Base-by-base conservation (phyloP, 2,888 invertebrate species). In the Embidobia sp. region DNA sequence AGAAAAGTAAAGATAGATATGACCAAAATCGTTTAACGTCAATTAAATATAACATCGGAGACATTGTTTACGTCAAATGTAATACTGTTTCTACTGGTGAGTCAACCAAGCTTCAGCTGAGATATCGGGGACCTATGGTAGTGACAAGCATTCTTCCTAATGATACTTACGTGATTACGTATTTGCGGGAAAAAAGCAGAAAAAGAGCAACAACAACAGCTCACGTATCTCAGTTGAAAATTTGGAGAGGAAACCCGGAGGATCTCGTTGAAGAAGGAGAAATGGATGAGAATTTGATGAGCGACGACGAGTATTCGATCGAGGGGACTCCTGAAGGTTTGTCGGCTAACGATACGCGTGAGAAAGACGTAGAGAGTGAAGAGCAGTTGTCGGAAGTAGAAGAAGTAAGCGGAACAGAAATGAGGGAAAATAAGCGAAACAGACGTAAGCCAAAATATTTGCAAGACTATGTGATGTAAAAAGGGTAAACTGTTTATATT, bases 1-100 rank as follows among this genome's bases (percentile, higher is more conserved):
- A 67, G 33, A 13, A 22, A 8, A 37, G 19, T 8, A 77, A 77
- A 53, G 49, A 63, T 5, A 10, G 59, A 0, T 72, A 72, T 22
- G 70, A 77, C 18, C 27, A 46, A 40, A 74, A 70, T 22, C 46
- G 61, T 44, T 35, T 75, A 6, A 59, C 26, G 7, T 70, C 2
- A 5, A 5, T 35, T 3, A 35, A 11, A 11, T 35, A 67, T 31
- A 11, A 48, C 0, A 22, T 53, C 1, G 74, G 77, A 7, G 66
- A 72, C 11, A 59, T 77, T 27, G 64, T 70, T 4, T 70, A 27
- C 18, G 44, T 76, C 7, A 57, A 57, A 15, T 6, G 26, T 22
- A 55, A 49, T 13, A 11, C 37, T 1, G 29, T 33, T 1, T 11
- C 76, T 2, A 76, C 59, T 6, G 61, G 76, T 13, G 61, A 75